These are phyloP conservation scores for Serranus cabrilla DNA, from an alignment of 2,797 vertebrate species.

Conservation along the genomic window DNA sequence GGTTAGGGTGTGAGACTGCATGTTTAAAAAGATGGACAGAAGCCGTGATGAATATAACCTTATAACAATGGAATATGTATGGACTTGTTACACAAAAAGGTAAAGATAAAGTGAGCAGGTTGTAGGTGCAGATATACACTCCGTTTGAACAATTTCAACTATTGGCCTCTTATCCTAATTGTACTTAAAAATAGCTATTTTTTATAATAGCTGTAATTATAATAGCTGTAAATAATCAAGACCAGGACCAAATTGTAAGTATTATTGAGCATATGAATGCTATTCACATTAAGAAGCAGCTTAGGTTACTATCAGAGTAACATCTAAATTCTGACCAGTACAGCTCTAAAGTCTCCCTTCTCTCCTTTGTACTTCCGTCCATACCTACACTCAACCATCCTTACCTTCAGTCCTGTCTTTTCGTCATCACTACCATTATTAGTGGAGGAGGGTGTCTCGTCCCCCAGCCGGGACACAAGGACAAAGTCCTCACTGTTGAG, in stretches of 20 bases:
- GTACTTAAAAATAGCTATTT: not conserved
- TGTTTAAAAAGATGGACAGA: slow-evolving; percentile 33
- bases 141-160: slow-evolving; percentile 1
- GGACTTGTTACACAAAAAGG: too few species aligned
- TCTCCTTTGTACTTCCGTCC: slow-evolving; percentile 35
- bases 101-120: too few species aligned
- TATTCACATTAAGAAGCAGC: slow-evolving; percentile 2
- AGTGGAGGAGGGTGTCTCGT: slow-evolving; percentile 97
- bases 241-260: slow-evolving; percentile 1
- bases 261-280: not conserved
- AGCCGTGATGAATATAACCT: slow-evolving; percentile 45
- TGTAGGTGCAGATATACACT: not conserved
- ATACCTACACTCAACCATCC: slow-evolving; percentile 78
- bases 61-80: slow-evolving; percentile 20
- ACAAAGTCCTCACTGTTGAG: slow-evolving; percentile 99
- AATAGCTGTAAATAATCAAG: slow-evolving; percentile 5
- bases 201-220: slow-evolving; percentile 1
- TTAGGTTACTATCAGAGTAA: slow-evolving; percentile 1
- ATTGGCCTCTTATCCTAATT: not conserved
- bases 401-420: slow-evolving; percentile 99
- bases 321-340: slow-evolving; percentile 5
- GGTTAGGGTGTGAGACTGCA: slow-evolving; percentile 50
- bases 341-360: slow-evolving; percentile 24
- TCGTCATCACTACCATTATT: slow-evolving; percentile 99
- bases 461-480: slow-evolving; percentile 98